Percentiles rank a stretch among this genome's conserved stretches.
phyloP scores from a whole-genome alignment of 2,113 vertebrate genomes.

The Tachycineta bicolor region DNA sequence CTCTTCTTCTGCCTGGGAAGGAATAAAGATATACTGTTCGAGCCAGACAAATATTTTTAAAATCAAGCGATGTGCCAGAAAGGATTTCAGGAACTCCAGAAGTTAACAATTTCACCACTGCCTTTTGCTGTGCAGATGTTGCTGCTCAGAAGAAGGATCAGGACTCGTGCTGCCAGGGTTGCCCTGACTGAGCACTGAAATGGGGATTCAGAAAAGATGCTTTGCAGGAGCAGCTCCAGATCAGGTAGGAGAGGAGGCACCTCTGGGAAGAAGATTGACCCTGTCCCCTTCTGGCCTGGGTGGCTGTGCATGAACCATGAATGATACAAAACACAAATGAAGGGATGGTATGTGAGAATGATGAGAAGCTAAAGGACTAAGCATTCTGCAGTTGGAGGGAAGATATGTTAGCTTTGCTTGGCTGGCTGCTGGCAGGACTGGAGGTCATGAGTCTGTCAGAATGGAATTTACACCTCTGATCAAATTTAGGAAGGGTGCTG shows the following conservation, averaged over 20 bases:
- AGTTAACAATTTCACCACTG: not conserved
- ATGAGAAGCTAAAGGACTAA: not conserved
- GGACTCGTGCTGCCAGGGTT: not conserved
- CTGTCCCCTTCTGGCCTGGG: not conserved
- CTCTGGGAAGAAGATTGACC: not conserved
- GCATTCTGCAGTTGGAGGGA: not conserved
- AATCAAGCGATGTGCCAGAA: not conserved
- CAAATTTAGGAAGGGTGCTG: not conserved
- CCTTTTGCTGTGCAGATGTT: not conserved
- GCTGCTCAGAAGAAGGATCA: not conserved
- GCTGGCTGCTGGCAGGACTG: not conserved
- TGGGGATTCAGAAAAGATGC: not conserved
- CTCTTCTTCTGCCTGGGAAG: constrained; percentile 26
- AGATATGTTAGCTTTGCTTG: not conserved
- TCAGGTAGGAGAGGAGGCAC: not conserved
- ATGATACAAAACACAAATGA: not conserved
- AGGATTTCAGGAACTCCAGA: not conserved
- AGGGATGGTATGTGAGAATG: not conserved
- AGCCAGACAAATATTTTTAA: constrained; percentile 39
- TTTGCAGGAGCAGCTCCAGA: not conserved
- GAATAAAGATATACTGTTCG: constrained; percentile 57
- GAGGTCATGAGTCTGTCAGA: not conserved
- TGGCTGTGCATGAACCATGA: not conserved
- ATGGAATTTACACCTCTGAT: not conserved
- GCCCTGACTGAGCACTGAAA: not conserved